Evolutionary conservation across 1,140 invertebrate species (phyloP).

Genomic region (Calycopis cecrops): DNA sequence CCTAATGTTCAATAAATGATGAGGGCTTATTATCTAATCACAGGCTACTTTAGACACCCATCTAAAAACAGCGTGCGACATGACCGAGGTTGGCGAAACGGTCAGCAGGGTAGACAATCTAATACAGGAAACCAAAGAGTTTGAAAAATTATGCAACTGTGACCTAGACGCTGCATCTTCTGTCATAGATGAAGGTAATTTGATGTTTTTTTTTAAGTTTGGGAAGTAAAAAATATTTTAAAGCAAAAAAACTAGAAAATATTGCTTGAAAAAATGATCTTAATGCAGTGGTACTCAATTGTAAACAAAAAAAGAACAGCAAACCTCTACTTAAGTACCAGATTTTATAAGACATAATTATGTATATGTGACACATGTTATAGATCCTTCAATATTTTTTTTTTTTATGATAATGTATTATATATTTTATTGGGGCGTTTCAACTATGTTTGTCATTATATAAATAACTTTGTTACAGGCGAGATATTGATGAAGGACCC

Average conservation of each 20-base stretch:
- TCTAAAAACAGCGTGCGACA: constrained; percentile 84
- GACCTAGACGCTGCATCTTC: constrained; percentile 88
- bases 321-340: no score
- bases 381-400: no score
- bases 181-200: constrained; percentile 81
- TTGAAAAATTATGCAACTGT: constrained; percentile 84
- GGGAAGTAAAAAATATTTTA: constrained; percentile 3
- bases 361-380: no score
- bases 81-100: constrained; percentile 92
- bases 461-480: constrained; percentile 43
- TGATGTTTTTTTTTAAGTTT: not conserved
- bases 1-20: no score
- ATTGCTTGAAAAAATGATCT: no score
- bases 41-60: constrained; percentile 81
- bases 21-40: constrained; percentile 30
- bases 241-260: constrained; percentile 17
- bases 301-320: no score
- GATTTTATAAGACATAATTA: no score
- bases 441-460: not conserved
- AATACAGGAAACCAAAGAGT: constrained; percentile 84
- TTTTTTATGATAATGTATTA: no score
- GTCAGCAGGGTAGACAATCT: constrained; percentile 85
- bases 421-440: no score
- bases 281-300: no score
- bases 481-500: constrained; percentile 85